phyloP scores from a whole-genome alignment of 2,797 vertebrate genomes.

The Garrulus glandarius region DNA sequence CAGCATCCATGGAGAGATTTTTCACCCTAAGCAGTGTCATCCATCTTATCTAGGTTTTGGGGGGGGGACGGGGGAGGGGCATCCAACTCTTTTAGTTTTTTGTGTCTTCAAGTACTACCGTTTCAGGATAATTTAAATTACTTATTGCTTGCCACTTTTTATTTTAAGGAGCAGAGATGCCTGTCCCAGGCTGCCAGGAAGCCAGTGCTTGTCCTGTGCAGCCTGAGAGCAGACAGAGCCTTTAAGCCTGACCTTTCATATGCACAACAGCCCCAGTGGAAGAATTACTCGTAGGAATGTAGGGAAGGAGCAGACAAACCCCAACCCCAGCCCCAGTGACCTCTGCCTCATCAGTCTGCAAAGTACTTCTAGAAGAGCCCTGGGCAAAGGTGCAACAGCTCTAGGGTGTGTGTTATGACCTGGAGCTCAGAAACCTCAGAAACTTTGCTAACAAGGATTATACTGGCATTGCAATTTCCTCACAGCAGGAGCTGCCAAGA shows the following conservation, averaged over 20 bases:
- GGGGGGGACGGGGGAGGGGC: accelerated
- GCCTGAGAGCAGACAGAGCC: neutral
- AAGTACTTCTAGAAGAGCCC: neutral
- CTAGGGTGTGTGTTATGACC: neutral
- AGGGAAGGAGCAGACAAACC: neutral
- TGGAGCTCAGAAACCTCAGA: neutral
- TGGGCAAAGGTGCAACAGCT: slow-evolving; percentile 18
- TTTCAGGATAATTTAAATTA: neutral
- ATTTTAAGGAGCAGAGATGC: neutral
- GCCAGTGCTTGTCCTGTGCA: neutral
- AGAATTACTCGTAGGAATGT: neutral
- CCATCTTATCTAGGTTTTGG: neutral
- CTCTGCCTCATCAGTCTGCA: neutral
- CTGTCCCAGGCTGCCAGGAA: neutral
- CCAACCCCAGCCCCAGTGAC: accelerated
- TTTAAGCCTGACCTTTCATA: neutral
- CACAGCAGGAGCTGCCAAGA: neutral
- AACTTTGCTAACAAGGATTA: neutral
- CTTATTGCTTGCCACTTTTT: neutral
- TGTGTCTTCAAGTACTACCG: neutral
- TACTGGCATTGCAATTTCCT: neutral
- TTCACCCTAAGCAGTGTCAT: neutral
- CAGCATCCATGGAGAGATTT: neutral
- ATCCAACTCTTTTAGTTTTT: neutral
- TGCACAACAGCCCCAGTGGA: neutral